phyloP scores from a whole-genome alignment of 2,113 vertebrate genomes.

The Zapus hudsonius region DNA sequence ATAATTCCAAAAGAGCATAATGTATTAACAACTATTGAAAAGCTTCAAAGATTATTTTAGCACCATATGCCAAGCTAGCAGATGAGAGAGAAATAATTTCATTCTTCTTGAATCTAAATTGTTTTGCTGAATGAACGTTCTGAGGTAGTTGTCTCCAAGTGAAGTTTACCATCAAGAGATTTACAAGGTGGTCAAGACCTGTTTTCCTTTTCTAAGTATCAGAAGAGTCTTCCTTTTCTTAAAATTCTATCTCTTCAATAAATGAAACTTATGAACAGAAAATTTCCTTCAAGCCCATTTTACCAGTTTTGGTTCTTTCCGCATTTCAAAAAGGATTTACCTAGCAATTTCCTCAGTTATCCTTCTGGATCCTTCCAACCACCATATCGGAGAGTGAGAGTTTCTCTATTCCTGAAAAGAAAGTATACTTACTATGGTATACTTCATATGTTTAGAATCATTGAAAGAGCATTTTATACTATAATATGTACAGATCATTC shows the following conservation, averaged over 20 bases:
- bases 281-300: not conserved
- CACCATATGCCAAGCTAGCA: not conserved
- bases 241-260: not conserved
- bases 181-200: not conserved
- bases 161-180: not conserved
- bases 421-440: too few species aligned
- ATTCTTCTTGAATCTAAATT: not conserved
- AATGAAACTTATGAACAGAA: not conserved
- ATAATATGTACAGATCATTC: too few species aligned
- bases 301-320: not conserved
- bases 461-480: not conserved
- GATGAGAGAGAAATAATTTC: not conserved
- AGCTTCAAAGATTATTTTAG: not conserved
- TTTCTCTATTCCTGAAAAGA: not conserved
- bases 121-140: not conserved
- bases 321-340: not conserved
- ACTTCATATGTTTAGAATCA: not conserved
- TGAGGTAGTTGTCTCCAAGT: not conserved
- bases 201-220: constrained; percentile 4
- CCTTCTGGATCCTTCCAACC: not conserved
- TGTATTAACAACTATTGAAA: not conserved
- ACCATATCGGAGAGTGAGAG: not conserved
- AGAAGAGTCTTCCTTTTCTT: not conserved
- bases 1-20: not conserved
- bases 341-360: not conserved